phyloP scores from a whole-genome alignment of 1,140 invertebrate species.

The Lamellibrachia luymesi region DNA sequence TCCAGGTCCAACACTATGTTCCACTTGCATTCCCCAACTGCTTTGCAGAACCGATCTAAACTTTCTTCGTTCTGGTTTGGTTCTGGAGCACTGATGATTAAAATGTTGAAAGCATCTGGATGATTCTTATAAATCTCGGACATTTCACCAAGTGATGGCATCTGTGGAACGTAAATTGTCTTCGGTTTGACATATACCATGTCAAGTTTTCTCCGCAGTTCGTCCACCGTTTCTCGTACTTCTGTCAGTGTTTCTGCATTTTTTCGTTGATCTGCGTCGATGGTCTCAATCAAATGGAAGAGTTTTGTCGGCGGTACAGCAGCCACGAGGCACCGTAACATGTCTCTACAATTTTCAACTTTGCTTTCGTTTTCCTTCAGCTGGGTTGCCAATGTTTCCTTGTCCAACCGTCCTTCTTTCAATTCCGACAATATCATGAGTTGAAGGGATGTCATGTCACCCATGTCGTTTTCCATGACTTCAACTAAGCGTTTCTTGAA shows the following conservation, averaged over 20 bases:
- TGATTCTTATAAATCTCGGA: neutral
- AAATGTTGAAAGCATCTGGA: neutral
- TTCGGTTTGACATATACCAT: neutral
- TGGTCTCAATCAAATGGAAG: neutral
- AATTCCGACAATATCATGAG: neutral
- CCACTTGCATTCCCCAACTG: neutral
- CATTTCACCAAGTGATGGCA: neutral
- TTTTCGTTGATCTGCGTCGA: neutral
- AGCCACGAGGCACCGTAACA: neutral
- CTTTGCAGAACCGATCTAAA: neutral
- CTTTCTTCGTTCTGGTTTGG: neutral
- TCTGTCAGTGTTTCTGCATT: neutral
- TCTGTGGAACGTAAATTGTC: neutral
- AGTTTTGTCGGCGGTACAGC: neutral
- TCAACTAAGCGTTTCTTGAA: neutral
- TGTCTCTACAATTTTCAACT: neutral
- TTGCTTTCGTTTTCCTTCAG: neutral
- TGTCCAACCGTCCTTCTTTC: neutral
- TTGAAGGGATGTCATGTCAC: neutral
- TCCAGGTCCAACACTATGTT: neutral
- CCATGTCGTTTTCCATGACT: neutral
- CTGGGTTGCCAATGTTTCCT: neutral
- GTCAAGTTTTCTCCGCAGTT: neutral
- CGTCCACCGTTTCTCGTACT: neutral
- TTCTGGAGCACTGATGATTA: neutral